A percentile compares a stretch with the other conserved stretches of the same genome.
phyloP scores from a whole-genome alignment of 2,797 vertebrate genomes.

The Fratercula arctica region DNA sequence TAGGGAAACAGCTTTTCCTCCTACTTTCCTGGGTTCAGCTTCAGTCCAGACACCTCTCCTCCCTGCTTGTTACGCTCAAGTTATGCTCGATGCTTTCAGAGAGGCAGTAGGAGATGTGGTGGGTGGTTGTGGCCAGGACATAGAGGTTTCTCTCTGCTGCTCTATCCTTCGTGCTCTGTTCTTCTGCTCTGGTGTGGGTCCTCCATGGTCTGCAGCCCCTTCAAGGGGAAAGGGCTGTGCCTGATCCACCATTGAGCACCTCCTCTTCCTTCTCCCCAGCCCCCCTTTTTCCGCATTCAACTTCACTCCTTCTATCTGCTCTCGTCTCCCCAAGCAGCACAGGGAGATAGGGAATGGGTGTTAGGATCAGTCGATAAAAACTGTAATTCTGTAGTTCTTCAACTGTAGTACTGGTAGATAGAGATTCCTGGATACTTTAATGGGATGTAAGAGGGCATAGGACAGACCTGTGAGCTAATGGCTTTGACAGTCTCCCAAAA shows the following conservation, averaged over 20 bases:
- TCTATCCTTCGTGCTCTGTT: not conserved
- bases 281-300: not conserved
- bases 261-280: not conserved
- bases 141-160: not conserved
- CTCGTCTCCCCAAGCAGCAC: not conserved
- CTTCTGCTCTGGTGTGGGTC: not conserved
- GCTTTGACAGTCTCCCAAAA: not conserved
- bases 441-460: not conserved
- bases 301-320: not conserved
- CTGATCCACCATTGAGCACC: not conserved
- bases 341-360: accelerated
- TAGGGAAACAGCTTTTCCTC: not conserved
- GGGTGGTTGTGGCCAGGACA: not conserved
- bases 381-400: not conserved
- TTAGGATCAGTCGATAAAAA: not conserved
- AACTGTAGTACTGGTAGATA: not conserved
- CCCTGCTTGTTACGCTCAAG: not conserved
- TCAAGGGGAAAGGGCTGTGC: not conserved
- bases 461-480: not conserved
- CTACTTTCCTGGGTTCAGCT: not conserved
- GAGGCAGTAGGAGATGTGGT: not conserved
- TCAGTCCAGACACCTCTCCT: not conserved
- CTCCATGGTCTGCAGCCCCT: not conserved
- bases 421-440: not conserved
- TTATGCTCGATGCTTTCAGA: not conserved